Conservation (phyloP, 1,140 invertebrate species). For the Magallana ariakensis region DNA sequence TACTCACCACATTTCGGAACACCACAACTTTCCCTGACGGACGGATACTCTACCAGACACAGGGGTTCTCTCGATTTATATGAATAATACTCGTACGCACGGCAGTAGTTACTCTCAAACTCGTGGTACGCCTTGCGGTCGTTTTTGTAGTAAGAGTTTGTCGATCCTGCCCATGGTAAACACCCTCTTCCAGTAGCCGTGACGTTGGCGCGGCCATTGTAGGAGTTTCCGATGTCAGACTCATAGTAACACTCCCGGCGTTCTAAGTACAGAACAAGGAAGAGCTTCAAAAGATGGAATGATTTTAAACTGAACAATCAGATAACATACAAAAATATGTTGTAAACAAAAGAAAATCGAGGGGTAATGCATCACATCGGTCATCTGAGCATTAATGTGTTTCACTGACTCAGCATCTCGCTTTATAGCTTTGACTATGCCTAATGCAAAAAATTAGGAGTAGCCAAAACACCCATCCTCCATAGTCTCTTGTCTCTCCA, state of each 20-base stretch:
- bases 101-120: constrained; percentile 44
- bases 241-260: constrained; percentile 38
- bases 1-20: constrained; percentile 41
- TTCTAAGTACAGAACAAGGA: neutral
- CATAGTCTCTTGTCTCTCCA: no score
- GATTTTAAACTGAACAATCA: no score
- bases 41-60: neutral
- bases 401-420: no score
- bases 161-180: neutral
- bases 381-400: no score
- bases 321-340: no score
- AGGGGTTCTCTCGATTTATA: neutral
- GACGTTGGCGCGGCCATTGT: constrained; percentile 40
- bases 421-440: no score
- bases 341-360: no score
- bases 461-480: no score
- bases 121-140: constrained; percentile 11
- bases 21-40: neutral
- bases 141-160: neutral
- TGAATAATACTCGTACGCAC: neutral
- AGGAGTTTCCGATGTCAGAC: constrained; percentile 35
- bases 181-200: constrained; percentile 10
- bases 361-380: no score
- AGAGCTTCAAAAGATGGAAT: neutral
- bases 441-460: no score